A percentile compares a stretch with the other conserved stretches of the same genome.
phyloP scores from a whole-genome alignment of 2,888 invertebrate genomes.

The Octonoba sinensis region DNA sequence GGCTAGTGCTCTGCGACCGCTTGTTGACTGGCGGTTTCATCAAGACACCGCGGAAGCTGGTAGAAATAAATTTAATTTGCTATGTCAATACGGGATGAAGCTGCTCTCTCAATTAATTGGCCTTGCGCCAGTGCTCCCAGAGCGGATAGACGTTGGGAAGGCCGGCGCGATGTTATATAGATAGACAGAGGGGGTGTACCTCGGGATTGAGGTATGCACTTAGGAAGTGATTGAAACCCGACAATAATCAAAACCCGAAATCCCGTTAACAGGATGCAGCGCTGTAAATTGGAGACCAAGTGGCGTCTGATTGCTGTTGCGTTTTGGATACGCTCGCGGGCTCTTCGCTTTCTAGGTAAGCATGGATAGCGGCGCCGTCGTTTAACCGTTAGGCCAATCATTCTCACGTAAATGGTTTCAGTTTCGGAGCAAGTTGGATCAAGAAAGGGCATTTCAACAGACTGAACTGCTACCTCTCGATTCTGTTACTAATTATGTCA shows the following conservation, averaged over 20 bases:
- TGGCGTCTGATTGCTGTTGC: constrained; percentile 47
- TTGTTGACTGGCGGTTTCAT: constrained; percentile 57
- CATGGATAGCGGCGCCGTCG: not conserved
- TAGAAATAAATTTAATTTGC: constrained; percentile 63
- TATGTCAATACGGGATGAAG: constrained; percentile 52
- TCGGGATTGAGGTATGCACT: constrained; percentile 32
- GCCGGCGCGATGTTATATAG: constrained; percentile 12
- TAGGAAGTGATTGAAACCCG: constrained; percentile 55
- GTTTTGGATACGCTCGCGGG: constrained; percentile 26
- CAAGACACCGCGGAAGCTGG: constrained; percentile 28
- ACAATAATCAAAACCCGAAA: constrained; percentile 52
- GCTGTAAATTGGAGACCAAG: constrained; percentile 45
- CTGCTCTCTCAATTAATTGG: constrained; percentile 60
- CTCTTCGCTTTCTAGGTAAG: not conserved
- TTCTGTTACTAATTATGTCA: too few relatives aligned
- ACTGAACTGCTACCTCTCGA: too few relatives aligned
- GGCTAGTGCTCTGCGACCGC: constrained; percentile 21
- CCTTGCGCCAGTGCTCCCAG: constrained; percentile 32
- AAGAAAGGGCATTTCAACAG: too few relatives aligned
- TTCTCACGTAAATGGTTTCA: too few relatives aligned
- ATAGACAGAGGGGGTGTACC: not conserved
- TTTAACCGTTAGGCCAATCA: constrained; percentile 1
- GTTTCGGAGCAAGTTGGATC: too few relatives aligned
- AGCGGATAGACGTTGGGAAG: not conserved
- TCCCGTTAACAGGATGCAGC: constrained; percentile 32